These are phyloP conservation scores for Ips nitidus DNA, from an alignment of 1,140 invertebrate species.

Conservation along the genomic window DNA sequence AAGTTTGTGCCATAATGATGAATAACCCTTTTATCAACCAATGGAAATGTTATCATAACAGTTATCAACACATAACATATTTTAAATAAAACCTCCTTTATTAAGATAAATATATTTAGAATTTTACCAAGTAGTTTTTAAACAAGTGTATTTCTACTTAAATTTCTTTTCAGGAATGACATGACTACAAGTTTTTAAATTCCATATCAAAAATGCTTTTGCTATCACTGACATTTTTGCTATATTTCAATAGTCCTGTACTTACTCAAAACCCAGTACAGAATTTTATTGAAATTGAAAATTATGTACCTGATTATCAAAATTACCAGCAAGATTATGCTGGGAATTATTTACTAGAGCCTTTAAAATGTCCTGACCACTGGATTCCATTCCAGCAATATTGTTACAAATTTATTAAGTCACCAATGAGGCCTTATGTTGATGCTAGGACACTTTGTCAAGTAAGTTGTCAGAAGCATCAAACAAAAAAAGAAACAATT, in stretches of 20 bases:
- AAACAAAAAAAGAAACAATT: background rate
- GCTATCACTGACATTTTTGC: no score
- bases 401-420: constrained; percentile 88
- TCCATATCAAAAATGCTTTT: no score
- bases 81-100: no score
- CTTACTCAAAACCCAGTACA: background rate
- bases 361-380: constrained; percentile 72
- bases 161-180: no score
- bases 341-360: constrained; percentile 39
- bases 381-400: constrained; percentile 76
- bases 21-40: no score
- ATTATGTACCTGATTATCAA: constrained; percentile 9
- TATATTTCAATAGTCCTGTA: background rate
- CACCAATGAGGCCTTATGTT: constrained; percentile 72
- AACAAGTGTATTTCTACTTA: no score
- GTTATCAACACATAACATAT: no score
- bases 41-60: no score
- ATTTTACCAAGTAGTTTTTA: no score
- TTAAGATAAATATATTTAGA: no score
- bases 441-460: constrained; percentile 81
- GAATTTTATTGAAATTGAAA: background rate
- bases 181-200: no score
- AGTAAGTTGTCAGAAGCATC: constrained; percentile 45
- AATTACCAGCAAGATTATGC: constrained; percentile 7
- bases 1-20: no score